A percentile compares a stretch with the other conserved stretches of the same genome.
Evolutionary conservation across 2,888 invertebrate species (phyloP).

Genomic region (Neoitamus cyanurus): DNA sequence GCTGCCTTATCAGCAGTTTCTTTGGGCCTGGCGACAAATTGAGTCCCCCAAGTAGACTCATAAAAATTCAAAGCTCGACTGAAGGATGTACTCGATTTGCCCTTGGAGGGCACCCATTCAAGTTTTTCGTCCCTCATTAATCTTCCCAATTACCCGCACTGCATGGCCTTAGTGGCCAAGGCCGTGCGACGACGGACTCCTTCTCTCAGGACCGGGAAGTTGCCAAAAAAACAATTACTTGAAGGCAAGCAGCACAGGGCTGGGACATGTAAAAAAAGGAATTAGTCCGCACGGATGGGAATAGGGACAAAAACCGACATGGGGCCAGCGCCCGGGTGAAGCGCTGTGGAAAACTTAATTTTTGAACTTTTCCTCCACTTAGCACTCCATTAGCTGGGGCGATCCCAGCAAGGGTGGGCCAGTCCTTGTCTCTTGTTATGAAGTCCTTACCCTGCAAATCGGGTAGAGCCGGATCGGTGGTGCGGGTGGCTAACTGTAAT

Average conservation of each 20-base stretch:
- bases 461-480: background rate
- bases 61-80: background rate
- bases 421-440: conserved; percentile 4
- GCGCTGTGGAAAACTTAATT: conserved; percentile 33
- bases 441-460: background rate
- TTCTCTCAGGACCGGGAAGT: background rate
- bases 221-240: background rate
- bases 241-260: background rate
- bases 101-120: background rate
- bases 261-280: background rate
- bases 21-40: background rate
- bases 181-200: background rate
- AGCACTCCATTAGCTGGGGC: conserved; percentile 8
- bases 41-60: background rate
- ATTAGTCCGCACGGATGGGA: background rate
- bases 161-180: background rate
- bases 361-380: conserved; percentile 28
- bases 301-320: conserved; percentile 9
- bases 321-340: background rate
- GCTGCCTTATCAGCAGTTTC: background rate
- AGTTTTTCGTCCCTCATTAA: background rate
- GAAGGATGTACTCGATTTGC: background rate
- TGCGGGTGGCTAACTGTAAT: conserved; percentile 23
- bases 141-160: conserved; percentile 13
- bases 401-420: background rate